phyloP scores from a whole-genome alignment of 2,888 invertebrate genomes.

The Athrips mouffetella region DNA sequence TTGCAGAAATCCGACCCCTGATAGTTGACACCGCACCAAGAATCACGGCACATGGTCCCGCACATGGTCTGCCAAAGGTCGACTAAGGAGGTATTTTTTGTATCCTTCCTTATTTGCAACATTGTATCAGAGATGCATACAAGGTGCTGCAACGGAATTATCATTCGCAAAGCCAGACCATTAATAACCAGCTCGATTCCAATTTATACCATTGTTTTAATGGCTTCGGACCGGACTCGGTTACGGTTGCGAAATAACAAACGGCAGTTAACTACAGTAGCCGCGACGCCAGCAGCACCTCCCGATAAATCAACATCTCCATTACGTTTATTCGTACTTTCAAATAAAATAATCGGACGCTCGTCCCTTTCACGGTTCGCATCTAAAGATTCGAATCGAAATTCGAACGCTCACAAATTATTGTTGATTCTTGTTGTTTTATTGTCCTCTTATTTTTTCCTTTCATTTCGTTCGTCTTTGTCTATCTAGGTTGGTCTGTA shows the following conservation, averaged over 20 bases:
- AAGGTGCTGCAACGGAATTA: constrained; percentile 18
- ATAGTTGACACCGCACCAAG: constrained; percentile 54
- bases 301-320: constrained; percentile 67
- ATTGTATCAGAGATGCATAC: constrained; percentile 26
- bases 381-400: constrained; percentile 32
- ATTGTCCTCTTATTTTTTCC: constrained; percentile 52
- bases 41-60: constrained; percentile 60
- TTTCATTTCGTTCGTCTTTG: constrained; percentile 33
- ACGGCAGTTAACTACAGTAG: constrained; percentile 62
- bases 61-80: constrained; percentile 68
- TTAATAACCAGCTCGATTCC: constrained; percentile 43
- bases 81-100: constrained; percentile 65
- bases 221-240: constrained; percentile 37
- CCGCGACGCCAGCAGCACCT: constrained; percentile 44
- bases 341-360: constrained; percentile 47
- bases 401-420: constrained; percentile 73
- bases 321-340: constrained; percentile 64
- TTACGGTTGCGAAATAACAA: constrained; percentile 57
- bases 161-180: constrained; percentile 22
- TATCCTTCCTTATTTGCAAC: constrained; percentile 48
- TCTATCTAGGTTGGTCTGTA: constrained; percentile 24
- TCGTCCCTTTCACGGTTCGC: constrained; percentile 63
- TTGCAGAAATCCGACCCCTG: constrained; percentile 55
- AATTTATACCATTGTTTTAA: constrained; percentile 59
- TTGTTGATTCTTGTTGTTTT: constrained; percentile 68